Evolutionary conservation across 2,797 vertebrate genomes (phyloP).

Genomic region (Lutjanus campechanus): DNA sequence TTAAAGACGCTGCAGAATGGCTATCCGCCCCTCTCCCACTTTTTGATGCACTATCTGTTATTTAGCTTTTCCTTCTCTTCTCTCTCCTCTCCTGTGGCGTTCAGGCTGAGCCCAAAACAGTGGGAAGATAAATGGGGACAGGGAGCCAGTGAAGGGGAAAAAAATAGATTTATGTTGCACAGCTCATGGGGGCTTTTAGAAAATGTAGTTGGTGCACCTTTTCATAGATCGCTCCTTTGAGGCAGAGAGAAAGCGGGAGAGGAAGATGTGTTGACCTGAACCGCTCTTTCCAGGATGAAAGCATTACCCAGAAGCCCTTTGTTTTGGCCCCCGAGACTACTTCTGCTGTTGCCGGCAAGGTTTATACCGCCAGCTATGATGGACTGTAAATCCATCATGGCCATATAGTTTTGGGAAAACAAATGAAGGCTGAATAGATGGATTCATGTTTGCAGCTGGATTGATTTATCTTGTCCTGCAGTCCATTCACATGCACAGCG

Average conservation of each 20-base stretch:
- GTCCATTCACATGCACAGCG: constrained; percentile 25
- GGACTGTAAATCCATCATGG: constrained; percentile 56
- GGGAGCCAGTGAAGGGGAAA: constrained; percentile 33
- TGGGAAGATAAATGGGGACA: constrained; percentile 56
- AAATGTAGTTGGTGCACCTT: constrained; percentile 44
- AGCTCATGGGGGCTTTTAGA: constrained; percentile 65
- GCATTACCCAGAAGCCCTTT: constrained; percentile 66
- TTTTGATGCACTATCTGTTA: constrained; percentile 36
- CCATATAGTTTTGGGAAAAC: constrained; percentile 32
- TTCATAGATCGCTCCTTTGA: constrained; percentile 64
- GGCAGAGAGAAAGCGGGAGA: constrained; percentile 49
- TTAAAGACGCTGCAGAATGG: constrained; percentile 36
- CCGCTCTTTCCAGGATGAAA: constrained; percentile 65
- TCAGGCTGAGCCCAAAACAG: constrained; percentile 38
- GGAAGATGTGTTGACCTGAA: constrained; percentile 62
- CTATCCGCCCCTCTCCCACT: constrained; percentile 18
- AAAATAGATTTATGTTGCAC: constrained; percentile 56
- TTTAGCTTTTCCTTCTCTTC: constrained; percentile 16
- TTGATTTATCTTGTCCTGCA: constrained; percentile 62
- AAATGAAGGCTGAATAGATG: constrained; percentile 43
- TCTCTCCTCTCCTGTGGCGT: constrained; percentile 30
- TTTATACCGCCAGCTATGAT: constrained; percentile 45
- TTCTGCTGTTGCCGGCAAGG: constrained; percentile 5
- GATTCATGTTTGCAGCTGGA: constrained; percentile 61
- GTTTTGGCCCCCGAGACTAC: constrained; percentile 60